Conservation (phyloP, 2,113 vertebrate genomes). For the Dryoscopus gambensis region DNA sequence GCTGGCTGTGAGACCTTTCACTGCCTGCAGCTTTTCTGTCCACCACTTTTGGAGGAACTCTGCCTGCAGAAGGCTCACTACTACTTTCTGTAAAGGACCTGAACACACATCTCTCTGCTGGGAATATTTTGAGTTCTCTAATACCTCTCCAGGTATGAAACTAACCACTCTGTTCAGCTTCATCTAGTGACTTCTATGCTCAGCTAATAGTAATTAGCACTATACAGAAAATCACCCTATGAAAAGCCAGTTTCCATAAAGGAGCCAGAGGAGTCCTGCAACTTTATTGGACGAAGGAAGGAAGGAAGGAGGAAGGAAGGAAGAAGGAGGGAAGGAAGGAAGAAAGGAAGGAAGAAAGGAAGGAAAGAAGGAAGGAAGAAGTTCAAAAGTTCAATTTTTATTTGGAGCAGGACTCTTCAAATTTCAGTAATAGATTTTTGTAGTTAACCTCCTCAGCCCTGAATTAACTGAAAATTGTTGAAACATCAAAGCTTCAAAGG, state of each 20-base stretch:
- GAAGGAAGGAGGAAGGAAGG: background rate
- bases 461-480: background rate
- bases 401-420: background rate
- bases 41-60: background rate
- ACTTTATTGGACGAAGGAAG: no score
- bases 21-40: background rate
- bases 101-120: background rate
- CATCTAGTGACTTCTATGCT: background rate
- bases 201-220: background rate
- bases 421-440: background rate
- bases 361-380: background rate
- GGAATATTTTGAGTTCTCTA: background rate
- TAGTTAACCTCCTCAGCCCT: background rate
- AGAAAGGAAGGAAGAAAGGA: no score
- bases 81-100: background rate
- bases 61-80: background rate
- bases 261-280: background rate
- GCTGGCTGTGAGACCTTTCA: background rate
- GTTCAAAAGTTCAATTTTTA: background rate
- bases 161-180: background rate
- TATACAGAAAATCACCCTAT: background rate
- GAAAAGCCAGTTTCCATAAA: background rate
- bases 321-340: background rate
- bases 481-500: slow-evolving; percentile 10
- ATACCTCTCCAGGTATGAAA: background rate